Evolutionary conservation across 2,113 vertebrate genomes (phyloP), one percentile per base, ranked within the genome.

Genomic region (Chlamydotis undulata): DNA sequence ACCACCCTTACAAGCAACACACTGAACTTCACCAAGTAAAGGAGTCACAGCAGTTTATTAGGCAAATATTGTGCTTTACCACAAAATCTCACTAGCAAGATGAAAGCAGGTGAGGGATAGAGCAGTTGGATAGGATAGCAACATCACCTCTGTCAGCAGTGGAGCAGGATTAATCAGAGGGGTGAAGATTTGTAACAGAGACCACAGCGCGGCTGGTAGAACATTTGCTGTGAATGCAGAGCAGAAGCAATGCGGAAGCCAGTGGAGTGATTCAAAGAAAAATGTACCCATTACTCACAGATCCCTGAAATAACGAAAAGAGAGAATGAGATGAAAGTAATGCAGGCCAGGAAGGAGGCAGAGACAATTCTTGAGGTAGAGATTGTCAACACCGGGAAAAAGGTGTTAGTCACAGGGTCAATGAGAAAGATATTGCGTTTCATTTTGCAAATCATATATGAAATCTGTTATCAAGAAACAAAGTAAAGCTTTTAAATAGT

Each of bases 351-450:
- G 65, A 37, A 84, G 47, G n/a, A 47, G 28, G 9, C 25, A 76
- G 37, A 87, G 29, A 59, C 52, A 79, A 25, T 59, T 79, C n/a
- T 22, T 52, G 50, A 69, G 31, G 50, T 39, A 29, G 13, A 90
- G 16, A 16, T 3, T 55, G 22, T 5, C 39, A 93, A n/a, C 11
- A 31, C 0, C 0, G 28, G 43, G 35, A 17, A 78, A 87, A 90
- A 65, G 5, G 2, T 29, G 13, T 17, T 52, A 76, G 49, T 49
- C 45, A 87, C 49, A 33, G 41, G 41, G 59, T 87, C 91, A 91
- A 60, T 61, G 22, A 77, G 53, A 41, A 37, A 57, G 37, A 59
- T 47, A 47, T 26, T 82, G 33, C 16, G 22, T 74, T 95, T 95
- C 35, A 70, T 90, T 94, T 83, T 63, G 37, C 43, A 88, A 80